These are phyloP conservation scores for Nycticorax nycticorax DNA, from an alignment of 2,113 vertebrate species.

Conservation along the genomic window DNA sequence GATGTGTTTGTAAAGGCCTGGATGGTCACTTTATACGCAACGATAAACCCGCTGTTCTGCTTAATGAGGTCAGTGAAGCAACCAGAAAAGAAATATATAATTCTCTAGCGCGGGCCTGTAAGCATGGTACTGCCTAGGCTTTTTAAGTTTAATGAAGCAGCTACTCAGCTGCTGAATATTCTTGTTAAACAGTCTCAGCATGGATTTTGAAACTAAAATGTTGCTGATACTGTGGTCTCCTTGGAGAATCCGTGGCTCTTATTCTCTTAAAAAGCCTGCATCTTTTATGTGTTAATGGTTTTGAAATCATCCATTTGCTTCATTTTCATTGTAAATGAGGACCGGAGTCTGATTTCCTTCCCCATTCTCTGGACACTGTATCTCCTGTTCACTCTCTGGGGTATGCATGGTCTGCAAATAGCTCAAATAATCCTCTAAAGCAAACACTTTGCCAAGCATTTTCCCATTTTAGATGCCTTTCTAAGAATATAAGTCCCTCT, in stretches of 20 bases:
- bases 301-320: conserved; percentile 66
- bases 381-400: not conserved
- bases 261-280: conserved; percentile 54
- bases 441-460: not conserved
- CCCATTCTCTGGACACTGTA: not conserved
- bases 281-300: conserved; percentile 66
- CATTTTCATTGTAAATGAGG: conserved; percentile 60
- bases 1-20: conserved; percentile 56
- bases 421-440: conserved; percentile 4
- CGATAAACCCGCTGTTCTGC: conserved; percentile 32
- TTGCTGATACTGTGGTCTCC: conserved; percentile 48
- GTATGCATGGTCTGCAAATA: conserved; percentile 6
- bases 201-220: conserved; percentile 67
- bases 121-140: conserved; percentile 45
- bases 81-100: conserved; percentile 55
- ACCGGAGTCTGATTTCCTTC: conserved; percentile 4
- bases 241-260: conserved; percentile 52
- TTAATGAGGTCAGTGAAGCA: conserved; percentile 73
- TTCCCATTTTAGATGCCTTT: conserved; percentile 6
- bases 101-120: conserved; percentile 47
- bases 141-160: conserved; percentile 75
- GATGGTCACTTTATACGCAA: conserved; percentile 52
- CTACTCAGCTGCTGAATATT: conserved; percentile 39
- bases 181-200: conserved; percentile 58
- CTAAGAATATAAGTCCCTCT: not conserved